Percentiles rank a stretch among this genome's conserved stretches.
Conservation (phyloP, 2,113 vertebrate species). For the Myocastor coypus region DNA sequence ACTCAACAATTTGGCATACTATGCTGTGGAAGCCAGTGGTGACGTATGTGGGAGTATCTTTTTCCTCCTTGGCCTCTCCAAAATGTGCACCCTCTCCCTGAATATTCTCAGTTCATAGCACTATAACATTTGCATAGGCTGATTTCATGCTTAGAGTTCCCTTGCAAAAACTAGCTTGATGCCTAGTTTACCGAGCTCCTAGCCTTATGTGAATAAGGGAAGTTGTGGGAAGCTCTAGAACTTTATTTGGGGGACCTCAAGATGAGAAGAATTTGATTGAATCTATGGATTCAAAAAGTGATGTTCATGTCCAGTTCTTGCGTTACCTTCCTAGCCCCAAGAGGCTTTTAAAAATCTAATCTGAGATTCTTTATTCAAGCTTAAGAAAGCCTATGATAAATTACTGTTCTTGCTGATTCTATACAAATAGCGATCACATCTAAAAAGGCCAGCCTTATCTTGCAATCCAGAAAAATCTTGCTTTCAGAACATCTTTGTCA, state of each 20-base stretch:
- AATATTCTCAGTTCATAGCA: background rate
- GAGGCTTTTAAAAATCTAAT: background rate
- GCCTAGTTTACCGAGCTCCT: background rate
- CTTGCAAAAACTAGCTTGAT: background rate
- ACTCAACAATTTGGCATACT: background rate
- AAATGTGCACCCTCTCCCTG: background rate
- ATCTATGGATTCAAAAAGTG: background rate
- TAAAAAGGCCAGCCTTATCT: background rate
- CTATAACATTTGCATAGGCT: background rate
- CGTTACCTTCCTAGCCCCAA: background rate
- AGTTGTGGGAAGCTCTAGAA: background rate
- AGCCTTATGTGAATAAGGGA: background rate
- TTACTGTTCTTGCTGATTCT: background rate
- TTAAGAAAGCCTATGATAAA: background rate
- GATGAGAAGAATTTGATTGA: background rate
- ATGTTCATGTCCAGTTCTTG: background rate
- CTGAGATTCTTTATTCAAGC: background rate
- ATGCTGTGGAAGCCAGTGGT: background rate
- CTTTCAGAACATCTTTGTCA: background rate
- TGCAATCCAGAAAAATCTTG: slow-evolving; percentile 10
- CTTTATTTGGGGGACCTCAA: background rate
- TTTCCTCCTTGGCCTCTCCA: background rate
- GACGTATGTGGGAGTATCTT: background rate
- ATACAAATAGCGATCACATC: background rate
- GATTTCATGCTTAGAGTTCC: background rate